Evolutionary conservation across 2,888 invertebrate species (phyloP).

Genomic region (Idaea straminata): DNA sequence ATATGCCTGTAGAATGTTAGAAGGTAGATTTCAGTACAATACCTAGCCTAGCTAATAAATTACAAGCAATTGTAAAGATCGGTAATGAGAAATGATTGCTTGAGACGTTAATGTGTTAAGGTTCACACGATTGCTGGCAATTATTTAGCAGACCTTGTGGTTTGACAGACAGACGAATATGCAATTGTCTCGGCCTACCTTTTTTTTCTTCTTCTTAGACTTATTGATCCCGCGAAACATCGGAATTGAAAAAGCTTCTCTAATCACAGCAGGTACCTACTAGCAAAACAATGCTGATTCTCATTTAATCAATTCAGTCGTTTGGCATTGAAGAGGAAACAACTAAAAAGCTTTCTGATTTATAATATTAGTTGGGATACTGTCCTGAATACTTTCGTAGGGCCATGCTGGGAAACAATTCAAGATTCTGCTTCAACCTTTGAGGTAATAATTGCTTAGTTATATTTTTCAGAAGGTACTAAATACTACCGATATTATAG

Average conservation of each 20-base stretch:
- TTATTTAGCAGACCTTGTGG: slow-evolving; percentile 64
- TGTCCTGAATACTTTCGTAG: no score
- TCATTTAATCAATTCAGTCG: no score
- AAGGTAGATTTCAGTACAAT: slow-evolving; percentile 34
- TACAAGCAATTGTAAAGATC: slow-evolving; percentile 49
- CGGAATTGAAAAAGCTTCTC: neutral
- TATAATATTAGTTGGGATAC: no score
- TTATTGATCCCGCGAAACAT: slow-evolving; percentile 4
- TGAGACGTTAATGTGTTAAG: slow-evolving; percentile 52
- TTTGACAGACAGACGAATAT: slow-evolving; percentile 68
- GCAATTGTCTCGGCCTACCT: slow-evolving; percentile 51
- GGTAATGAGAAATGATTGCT: slow-evolving; percentile 49
- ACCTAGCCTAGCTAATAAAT: slow-evolving; percentile 33
- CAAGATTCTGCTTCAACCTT: no score
- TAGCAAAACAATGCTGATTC: no score
- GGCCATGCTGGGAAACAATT: no score
- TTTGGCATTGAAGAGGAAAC: no score
- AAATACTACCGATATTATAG: no score
- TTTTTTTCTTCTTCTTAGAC: slow-evolving; percentile 13
- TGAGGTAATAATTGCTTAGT: no score
- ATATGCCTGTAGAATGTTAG: slow-evolving; percentile 7
- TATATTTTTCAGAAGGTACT: no score
- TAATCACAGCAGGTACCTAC: neutral
- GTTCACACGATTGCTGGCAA: slow-evolving; percentile 62
- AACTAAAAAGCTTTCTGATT: no score